These are phyloP conservation scores for Lethenteron reissneri DNA, from an alignment of 2,113 vertebrate species.

Conservation along the genomic window DNA sequence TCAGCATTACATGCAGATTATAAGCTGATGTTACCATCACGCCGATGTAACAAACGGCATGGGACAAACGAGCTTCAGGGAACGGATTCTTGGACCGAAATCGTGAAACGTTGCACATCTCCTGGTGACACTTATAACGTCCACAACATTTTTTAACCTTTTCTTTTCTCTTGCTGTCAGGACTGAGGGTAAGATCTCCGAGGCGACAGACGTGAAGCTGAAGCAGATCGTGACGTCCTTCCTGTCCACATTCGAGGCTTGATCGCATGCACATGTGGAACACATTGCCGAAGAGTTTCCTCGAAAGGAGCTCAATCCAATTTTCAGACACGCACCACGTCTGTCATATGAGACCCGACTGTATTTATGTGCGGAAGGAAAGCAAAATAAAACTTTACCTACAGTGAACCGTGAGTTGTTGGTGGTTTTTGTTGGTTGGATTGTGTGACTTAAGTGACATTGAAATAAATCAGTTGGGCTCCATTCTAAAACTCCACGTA, in stretches of 20 bases:
- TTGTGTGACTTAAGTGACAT: no score
- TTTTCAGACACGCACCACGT: no score
- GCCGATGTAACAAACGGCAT: not conserved
- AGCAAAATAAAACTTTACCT: no score
- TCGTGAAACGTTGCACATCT: not conserved
- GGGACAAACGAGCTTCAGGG: not conserved
- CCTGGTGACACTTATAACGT: not conserved
- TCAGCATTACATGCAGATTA: not conserved
- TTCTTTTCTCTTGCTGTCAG: conserved; percentile 22
- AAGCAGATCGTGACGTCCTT: conserved; percentile 71
- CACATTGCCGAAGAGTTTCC: no score
- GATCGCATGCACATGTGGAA: conserved; percentile 17
- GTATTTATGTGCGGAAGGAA: no score
- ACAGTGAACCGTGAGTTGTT: no score
- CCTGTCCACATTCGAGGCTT: conserved; percentile 71
- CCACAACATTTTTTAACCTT: conserved; percentile 1
- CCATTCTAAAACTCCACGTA: no score
- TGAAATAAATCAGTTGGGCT: no score
- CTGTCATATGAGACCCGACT: no score
- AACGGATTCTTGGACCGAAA: not conserved
- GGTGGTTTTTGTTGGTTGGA: conserved; percentile 10
- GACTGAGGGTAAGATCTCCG: conserved; percentile 67
- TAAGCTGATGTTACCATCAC: not conserved
- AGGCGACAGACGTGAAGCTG: conserved; percentile 58
- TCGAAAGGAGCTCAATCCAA: no score